A percentile compares a stretch with the other conserved stretches of the same genome.
Evolutionary conservation across 2,797 vertebrate genomes (phyloP).

Genomic region (Syncerus caffer): DNA sequence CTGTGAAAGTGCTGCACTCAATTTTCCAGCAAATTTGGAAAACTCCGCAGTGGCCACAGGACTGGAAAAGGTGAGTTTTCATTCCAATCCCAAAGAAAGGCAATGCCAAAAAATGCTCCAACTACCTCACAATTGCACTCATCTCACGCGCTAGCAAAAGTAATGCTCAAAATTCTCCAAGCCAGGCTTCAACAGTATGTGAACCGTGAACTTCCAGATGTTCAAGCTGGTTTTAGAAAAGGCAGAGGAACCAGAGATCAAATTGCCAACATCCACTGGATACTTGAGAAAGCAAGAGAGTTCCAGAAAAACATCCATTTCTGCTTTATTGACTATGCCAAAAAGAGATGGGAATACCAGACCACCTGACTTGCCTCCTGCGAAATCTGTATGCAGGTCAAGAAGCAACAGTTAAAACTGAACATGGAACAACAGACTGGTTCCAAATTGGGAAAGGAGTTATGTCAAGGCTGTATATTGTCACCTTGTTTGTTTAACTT

Average conservation of each 20-base stretch:
- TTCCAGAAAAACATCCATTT: not conserved
- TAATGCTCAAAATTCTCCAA: not conserved
- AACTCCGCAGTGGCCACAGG: not conserved
- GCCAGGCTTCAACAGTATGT: not conserved
- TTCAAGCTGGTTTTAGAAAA: not conserved
- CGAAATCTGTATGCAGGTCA: too few relatives aligned
- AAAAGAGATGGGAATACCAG: not conserved
- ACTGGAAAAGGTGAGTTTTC: not conserved
- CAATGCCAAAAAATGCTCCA: not conserved
- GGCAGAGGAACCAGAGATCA: not conserved
- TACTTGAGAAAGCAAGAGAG: not conserved
- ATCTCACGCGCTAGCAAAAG: not conserved
- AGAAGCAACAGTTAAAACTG: too few relatives aligned
- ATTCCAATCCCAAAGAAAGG: not conserved
- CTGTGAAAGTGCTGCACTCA: not conserved
- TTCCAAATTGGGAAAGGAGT: too few relatives aligned
- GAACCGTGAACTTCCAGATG: not conserved
- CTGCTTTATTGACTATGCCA: too few relatives aligned
- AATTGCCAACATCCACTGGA: not conserved
- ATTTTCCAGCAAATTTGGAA: not conserved
- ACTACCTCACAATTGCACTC: not conserved
- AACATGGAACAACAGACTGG: too few relatives aligned
- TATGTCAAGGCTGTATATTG: too few relatives aligned
- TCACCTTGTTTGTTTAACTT: too few relatives aligned
- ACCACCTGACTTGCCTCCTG: too few relatives aligned